Conservation (phyloP, 1,140 invertebrate species). For the Caenorhabditis latens region DNA sequence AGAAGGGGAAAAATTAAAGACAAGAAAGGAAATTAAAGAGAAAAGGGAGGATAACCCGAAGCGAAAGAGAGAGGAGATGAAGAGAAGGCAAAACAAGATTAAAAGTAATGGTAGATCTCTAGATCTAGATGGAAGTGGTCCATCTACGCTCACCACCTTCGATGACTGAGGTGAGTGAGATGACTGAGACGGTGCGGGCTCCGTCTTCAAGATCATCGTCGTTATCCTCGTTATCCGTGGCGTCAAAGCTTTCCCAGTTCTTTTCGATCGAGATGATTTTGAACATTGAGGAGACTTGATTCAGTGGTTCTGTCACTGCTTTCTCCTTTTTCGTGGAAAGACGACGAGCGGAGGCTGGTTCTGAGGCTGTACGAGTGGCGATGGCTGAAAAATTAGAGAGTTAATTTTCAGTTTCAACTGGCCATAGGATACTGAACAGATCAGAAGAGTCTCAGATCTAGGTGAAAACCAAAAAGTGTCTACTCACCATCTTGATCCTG, state of each 20-base stretch:
- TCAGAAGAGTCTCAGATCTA: not conserved
- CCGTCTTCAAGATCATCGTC: conserved; percentile 43
- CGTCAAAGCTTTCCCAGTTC: conserved; percentile 63
- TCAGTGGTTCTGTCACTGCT: conserved; percentile 60
- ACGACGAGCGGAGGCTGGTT: conserved; percentile 61
- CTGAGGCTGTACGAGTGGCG: conserved; percentile 57
- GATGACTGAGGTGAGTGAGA: conserved; percentile 32
- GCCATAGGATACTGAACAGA: not conserved
- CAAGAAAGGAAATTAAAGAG: not conserved
- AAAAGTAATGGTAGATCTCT: not conserved
- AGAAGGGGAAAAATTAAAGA: conserved; percentile 1
- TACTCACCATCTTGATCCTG: conserved; percentile 51
- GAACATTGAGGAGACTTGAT: conserved; percentile 51
- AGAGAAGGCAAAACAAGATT: not conserved
- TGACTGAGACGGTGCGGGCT: conserved; percentile 29
- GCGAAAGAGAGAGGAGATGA: conserved; percentile 21
- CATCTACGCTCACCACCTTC: conserved; percentile 50
- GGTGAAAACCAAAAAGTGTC: not conserved
- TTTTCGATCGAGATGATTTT: conserved; percentile 65
- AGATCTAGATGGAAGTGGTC: conserved; percentile 22
- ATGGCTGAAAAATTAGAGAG: not conserved
- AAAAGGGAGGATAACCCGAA: conserved; percentile 1
- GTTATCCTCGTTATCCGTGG: conserved; percentile 60
- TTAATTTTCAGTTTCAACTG: not conserved
- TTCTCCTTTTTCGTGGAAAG: conserved; percentile 59